Evolutionary conservation across 2,797 vertebrate species (phyloP).

Genomic region (Gallinago solitaria): DNA sequence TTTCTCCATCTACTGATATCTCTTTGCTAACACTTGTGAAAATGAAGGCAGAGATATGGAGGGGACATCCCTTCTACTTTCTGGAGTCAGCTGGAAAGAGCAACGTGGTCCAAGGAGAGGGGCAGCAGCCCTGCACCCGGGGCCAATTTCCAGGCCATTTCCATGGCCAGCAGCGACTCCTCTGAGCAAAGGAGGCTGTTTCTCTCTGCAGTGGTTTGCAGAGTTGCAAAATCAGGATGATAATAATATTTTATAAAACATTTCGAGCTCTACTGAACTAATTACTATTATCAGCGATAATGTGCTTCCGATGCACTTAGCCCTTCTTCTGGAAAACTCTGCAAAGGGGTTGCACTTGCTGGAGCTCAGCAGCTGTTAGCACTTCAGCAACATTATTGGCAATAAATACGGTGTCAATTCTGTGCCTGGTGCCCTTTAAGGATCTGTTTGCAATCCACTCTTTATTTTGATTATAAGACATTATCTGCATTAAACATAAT

Average conservation of each 20-base stretch:
- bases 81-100: not conserved
- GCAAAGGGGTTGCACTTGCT: conserved; percentile 60
- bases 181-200: not conserved
- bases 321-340: conserved; percentile 54
- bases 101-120: not conserved
- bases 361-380: conserved; percentile 61
- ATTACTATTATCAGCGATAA: conserved; percentile 66
- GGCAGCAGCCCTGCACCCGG: not conserved
- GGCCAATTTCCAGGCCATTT: not conserved
- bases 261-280: conserved; percentile 49
- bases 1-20: not conserved
- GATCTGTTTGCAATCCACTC: conserved; percentile 51
- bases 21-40: not conserved
- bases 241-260: conserved; percentile 59
- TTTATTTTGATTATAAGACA: conserved; percentile 67
- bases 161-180: not conserved
- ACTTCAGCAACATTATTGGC: not conserved
- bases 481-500: conserved; percentile 61
- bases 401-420: conserved; percentile 25
- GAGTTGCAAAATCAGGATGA: not conserved
- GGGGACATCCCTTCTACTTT: not conserved
- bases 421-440: conserved; percentile 35
- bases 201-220: not conserved
- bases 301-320: conserved; percentile 24
- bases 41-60: not conserved